Evolutionary conservation across 1,140 invertebrate species (phyloP).

Genomic region (Belonocnema kinseyi): DNA sequence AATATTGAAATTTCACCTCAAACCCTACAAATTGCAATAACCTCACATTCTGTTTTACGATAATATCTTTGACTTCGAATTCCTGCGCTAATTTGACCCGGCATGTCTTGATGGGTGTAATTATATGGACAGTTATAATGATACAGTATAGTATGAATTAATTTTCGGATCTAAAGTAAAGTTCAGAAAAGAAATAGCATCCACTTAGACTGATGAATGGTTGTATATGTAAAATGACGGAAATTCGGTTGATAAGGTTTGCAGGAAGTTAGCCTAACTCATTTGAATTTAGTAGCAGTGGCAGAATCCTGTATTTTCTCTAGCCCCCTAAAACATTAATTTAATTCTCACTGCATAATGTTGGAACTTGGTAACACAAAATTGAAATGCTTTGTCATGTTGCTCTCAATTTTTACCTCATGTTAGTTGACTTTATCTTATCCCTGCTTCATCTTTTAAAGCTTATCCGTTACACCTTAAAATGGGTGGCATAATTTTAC

Average conservation of each 20-base stretch:
- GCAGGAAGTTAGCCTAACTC: conserved; percentile 26
- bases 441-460: too few relatives aligned
- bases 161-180: neutral
- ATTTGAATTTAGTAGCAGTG: conserved; percentile 27
- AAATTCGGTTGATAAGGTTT: neutral
- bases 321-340: neutral
- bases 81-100: neutral
- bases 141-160: conserved; percentile 2
- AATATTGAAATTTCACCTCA: too few relatives aligned
- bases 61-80: too few relatives aligned
- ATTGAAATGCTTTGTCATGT: too few relatives aligned
- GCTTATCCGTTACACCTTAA: too few relatives aligned
- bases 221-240: conserved; percentile 16
- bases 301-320: neutral
- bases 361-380: neutral
- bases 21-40: too few relatives aligned
- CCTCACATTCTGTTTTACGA: too few relatives aligned
- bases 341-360: neutral
- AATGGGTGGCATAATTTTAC: too few relatives aligned
- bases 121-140: conserved; percentile 1
- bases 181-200: conserved; percentile 3
- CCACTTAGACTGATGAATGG: neutral
- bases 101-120: neutral
- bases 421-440: too few relatives aligned
- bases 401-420: too few relatives aligned